Conservation (phyloP, 2,888 invertebrate genomes). For the Trichopria drosophilae region DNA sequence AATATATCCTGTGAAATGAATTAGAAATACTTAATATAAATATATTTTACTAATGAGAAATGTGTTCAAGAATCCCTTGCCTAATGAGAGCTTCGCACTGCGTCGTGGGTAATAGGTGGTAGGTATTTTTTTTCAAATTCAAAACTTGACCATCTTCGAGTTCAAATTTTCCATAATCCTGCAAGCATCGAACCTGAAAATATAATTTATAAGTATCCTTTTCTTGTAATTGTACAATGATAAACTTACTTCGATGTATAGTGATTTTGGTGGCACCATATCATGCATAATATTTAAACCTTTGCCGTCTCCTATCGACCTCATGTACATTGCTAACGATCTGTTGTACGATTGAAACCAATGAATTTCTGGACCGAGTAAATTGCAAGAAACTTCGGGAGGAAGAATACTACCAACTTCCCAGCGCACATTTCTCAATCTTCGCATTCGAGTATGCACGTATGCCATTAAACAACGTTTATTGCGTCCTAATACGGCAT, state of each 20-base stretch:
- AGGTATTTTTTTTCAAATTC: conserved; percentile 84
- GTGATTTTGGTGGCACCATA: conserved; percentile 86
- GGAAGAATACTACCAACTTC: conserved; percentile 93
- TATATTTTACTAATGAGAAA: too few species aligned
- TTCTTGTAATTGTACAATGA: background rate
- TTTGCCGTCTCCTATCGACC: conserved; percentile 78
- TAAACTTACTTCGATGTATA: conserved; percentile 80
- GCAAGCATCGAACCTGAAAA: conserved; percentile 71
- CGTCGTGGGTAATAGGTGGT: conserved; percentile 84
- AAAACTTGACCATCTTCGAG: conserved; percentile 91
- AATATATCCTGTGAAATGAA: too few species aligned
- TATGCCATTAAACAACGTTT: conserved; percentile 86
- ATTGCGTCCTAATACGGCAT: conserved; percentile 84
- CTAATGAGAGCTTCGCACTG: conserved; percentile 89
- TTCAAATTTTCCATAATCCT: conserved; percentile 92
- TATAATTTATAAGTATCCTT: background rate
- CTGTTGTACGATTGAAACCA: conserved; percentile 91
- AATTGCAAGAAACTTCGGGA: conserved; percentile 75
- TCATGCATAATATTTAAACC: conserved; percentile 86
- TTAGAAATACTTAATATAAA: too few species aligned
- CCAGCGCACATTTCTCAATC: conserved; percentile 89
- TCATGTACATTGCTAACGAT: conserved; percentile 86
- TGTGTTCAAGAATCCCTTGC: conserved; percentile 85
- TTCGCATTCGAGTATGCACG: conserved; percentile 77
- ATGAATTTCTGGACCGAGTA: conserved; percentile 79